Base-by-base conservation (phyloP, 2,797 vertebrate species). In the Knipowitschia caucasica region DNA sequence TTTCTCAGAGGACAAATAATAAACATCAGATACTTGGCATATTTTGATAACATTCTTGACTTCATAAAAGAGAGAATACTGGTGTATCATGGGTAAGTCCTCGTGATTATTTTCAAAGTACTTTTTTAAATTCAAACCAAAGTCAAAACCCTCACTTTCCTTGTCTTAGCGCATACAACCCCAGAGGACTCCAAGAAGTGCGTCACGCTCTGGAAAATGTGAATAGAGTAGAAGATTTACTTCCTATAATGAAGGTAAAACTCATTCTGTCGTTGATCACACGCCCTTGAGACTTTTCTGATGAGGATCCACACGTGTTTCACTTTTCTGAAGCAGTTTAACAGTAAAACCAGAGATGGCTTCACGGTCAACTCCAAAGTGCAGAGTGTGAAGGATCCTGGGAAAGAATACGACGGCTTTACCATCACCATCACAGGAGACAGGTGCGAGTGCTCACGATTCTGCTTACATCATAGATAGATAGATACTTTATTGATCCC, bases 281-380 rank as follows among this genome's bases (percentile, higher is more conserved):
- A 2, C 5, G 5, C 5, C 7, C 2, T 23, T 55, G 44, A 30
- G 53, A 58, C 61, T 52, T 51, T 62, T 42, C 62, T 75, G 73
- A 52, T 49, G 53, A 61, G 14, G 51, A 27, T 63, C 27, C 71
- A 38, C 59, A 36, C 62, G 27, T 59, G 43, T 64, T 29, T 76
- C 33, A 59, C 33, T 78, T 74, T 77, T 23, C 18, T 92, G 89
- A 95, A 98, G 93, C 95, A 98, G 95, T 96, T 99, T 85, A 98
- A 96, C 85, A 98, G 94, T 90, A 98, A 98, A 94, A 98, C 95
- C 39, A 95, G 94, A 89, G 95, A 98, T 62, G 96, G 96, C 11
- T 98, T 98, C 86, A 98, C 95, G 0, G 95, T 98, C 65, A 98
- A 96, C 85, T 98, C 95, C 23, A 98, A 99, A 86, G 95, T 99